Base-by-base conservation (phyloP, 2,888 invertebrate genomes). In the Troides helena region DNA sequence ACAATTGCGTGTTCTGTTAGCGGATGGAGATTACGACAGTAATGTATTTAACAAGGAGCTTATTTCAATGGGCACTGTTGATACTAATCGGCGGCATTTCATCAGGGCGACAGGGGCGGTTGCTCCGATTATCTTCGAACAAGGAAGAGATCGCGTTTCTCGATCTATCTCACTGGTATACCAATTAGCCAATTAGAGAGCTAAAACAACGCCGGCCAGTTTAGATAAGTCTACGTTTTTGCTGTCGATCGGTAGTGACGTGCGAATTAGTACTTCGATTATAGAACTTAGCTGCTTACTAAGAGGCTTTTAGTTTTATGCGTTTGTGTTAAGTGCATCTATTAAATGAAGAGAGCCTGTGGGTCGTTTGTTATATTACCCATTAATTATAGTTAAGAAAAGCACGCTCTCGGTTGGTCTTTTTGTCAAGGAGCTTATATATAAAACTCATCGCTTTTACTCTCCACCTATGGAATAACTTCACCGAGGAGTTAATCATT, bases 131-230 rank as follows among this genome's bases (percentile, higher is more conserved):
- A 91, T 90, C 88, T 85, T 76, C 75, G 77, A 79, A 85, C 81
- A 80, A 88, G 90, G 90, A 90, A 91, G 89, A 83, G 90, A 91
- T 91, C 87, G 87, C 83, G 82, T 81, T 79, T 78, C 80, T 80
- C 78, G 87, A 90, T 89, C 86, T 88, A 87, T 87, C 87, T 85
- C 73, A 80, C 76, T 79, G 84, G 89, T 90, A 89, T 90, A 88
- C 91, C 92, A 92, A 92, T 92, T 92, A 92, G 91, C 91, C 90
- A 92, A 92, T 92, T 92, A 92, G 90, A 90, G 88, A 82, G 80
- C 80, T 81, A 84, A 82, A 86, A 88, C 89, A 88, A 85, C 86
- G 80, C 79, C 70, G 71, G 77, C 72, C 70, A 76, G 79, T 79
- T 80, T 68, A 85, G 87, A 88, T 88, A 86, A 87, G 81, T 73